Evolutionary conservation across 30 jellyfish, hydroid and myxozoan species (phyloP).

Genomic region (Chironex yamaguchii): DNA sequence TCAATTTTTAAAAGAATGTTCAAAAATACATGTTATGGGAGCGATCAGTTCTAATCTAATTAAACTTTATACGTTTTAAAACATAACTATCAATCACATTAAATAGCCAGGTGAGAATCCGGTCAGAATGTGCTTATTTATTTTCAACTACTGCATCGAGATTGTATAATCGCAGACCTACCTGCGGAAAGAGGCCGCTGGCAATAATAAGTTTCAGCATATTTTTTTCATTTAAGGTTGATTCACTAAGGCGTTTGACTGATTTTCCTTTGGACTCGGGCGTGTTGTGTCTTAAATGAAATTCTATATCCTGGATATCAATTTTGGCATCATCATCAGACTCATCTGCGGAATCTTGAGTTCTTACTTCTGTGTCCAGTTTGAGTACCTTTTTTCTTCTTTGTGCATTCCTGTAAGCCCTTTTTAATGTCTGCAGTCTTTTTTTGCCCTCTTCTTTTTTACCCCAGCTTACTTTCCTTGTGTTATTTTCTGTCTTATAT

Average conservation of each 20-base stretch:
- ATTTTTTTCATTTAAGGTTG: slow-evolving; percentile 73
- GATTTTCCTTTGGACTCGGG: slow-evolving; percentile 71
- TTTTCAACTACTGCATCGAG: too few species aligned
- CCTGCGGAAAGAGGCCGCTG: slow-evolving; percentile 98
- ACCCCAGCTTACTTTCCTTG: neutral
- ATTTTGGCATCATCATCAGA: slow-evolving; percentile 9
- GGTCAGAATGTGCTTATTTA: too few species aligned
- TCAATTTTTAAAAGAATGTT: too few species aligned
- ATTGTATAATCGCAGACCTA: neutral
- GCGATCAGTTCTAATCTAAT: too few species aligned
- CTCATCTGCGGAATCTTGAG: slow-evolving; percentile 68
- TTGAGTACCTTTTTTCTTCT: slow-evolving; percentile 87
- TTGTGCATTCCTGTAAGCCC: slow-evolving; percentile 71
- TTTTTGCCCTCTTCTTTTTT: slow-evolving; percentile 10
- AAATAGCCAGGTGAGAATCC: too few species aligned
- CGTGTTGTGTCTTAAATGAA: slow-evolving; percentile 84
- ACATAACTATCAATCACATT: too few species aligned
- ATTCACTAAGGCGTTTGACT: slow-evolving; percentile 45
- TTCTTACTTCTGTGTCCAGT: slow-evolving; percentile 67
- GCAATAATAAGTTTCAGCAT: slow-evolving; percentile 75
- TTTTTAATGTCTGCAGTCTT: slow-evolving; percentile 73
- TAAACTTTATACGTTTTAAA: too few species aligned
- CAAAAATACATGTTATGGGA: too few species aligned
- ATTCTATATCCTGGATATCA: slow-evolving; percentile 93
- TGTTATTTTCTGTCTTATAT: neutral